Base-by-base conservation (phyloP, 2,113 vertebrate species). In the Labeo rohita region DNA sequence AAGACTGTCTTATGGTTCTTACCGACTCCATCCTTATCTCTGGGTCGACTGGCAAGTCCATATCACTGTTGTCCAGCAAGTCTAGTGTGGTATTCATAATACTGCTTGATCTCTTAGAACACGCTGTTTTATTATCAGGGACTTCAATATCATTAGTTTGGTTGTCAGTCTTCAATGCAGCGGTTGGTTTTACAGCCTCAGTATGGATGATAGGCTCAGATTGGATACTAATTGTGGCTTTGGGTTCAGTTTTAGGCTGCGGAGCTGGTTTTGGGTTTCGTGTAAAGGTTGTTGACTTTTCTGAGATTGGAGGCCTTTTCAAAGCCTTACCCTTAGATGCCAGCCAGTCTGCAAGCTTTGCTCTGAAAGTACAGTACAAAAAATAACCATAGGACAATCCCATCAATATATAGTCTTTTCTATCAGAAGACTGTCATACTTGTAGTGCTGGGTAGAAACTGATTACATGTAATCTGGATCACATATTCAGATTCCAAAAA, bases 341-440 rank as follows among this genome's bases (percentile, higher is more conserved):
- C 72, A 92, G 92, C 97, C 97, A 98, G 56, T 95, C 93, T 4
- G 91, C 92, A 80, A 97, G 91, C 81, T 94, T 96, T 86, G 92
- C 91, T 92, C 97, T 99, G 49, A 50, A 79, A 49, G 0, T 23
- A 77, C 4, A 87, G 4, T 47, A 79, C 5, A 21, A 75, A 54
- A 7, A 54, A 4, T 2, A 39, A 52, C 8, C 28, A 75, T 68
- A 11, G 34, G 36, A 49, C 3, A 59, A 52, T 18, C 45, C 28
- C 13, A 36, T 45, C 10, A 45, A 73, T 45, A 72, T 72, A 74
- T 74, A 39, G 1, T 10, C 16, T n/a, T 9, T 45, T 16, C 9
- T 47, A 73, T 47, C 18, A n/a, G 2, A 13, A 16, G 3, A 70
- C 3, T 70, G 68, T 73, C 43, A n/a, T 18, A 47, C 39, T 47